Conservation (phyloP, 2,113 vertebrate species). For the Callipepla californica region DNA sequence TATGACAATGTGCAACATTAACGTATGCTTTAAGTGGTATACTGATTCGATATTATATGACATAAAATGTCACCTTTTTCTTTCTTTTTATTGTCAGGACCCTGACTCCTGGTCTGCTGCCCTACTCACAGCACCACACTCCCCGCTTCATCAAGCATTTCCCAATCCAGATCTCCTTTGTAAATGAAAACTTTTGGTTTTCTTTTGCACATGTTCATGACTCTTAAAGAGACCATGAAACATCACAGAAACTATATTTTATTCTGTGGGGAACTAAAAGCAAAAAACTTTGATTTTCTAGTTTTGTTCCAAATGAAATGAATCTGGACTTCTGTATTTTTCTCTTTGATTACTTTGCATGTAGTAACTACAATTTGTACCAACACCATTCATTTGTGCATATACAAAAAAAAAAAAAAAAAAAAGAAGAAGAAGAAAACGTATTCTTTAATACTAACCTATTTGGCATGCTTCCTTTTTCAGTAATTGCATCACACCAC, state of each 20-base stretch:
- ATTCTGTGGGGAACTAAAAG: background rate
- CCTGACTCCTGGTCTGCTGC: background rate
- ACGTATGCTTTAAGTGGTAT: constrained; percentile 34
- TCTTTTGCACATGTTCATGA: background rate
- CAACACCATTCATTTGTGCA: background rate
- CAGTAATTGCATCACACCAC: constrained; percentile 93
- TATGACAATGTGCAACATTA: constrained; percentile 67
- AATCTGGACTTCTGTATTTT: background rate
- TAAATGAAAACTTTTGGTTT: background rate
- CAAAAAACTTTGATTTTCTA: background rate
- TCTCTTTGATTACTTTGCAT: background rate
- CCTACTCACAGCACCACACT: background rate
- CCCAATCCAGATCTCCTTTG: background rate
- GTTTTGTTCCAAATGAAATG: background rate
- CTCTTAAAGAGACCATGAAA: background rate
- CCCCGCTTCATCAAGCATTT: background rate
- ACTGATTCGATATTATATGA: constrained; percentile 58
- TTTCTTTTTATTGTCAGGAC: background rate
- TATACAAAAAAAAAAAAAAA: background rate
- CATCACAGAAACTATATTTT: fast-evolving
- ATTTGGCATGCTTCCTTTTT: constrained; percentile 86
- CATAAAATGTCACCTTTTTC: constrained; percentile 67
- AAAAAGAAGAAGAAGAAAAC: background rate
- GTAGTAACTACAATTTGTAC: background rate
- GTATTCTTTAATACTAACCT: constrained; percentile 79